Percentiles rank a stretch among this genome's conserved stretches.
Evolutionary conservation across 2,797 vertebrate species (phyloP).

Genomic region (Picus viridis): DNA sequence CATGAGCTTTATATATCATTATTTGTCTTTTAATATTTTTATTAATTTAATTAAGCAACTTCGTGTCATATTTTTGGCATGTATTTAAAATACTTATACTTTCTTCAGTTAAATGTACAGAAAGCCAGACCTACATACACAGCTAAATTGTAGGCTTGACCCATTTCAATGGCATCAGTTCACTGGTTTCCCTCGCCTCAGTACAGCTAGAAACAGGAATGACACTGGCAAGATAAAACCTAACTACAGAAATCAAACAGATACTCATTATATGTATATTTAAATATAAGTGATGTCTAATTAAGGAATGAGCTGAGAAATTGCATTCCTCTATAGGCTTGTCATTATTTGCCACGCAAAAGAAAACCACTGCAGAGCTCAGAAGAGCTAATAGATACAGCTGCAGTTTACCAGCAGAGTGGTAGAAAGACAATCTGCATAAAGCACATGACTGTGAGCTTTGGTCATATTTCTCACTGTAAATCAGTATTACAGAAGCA

Average conservation of each 20-base stretch:
- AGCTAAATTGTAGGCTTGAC: background rate
- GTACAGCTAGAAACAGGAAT: background rate
- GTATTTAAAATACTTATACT: background rate
- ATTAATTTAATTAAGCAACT: background rate
- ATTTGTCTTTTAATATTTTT: background rate
- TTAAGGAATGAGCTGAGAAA: constrained; percentile 38
- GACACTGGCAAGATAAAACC: background rate
- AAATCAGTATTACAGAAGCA: background rate
- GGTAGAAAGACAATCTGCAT: background rate
- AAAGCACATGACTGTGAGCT: background rate
- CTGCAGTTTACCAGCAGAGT: background rate
- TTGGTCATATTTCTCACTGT: background rate
- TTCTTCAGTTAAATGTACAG: background rate
- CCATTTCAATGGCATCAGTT: background rate
- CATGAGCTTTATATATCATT: background rate
- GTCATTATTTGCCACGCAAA: background rate
- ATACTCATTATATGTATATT: background rate
- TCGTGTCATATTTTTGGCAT: background rate
- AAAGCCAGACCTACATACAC: background rate
- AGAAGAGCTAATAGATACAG: background rate
- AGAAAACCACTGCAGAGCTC: background rate
- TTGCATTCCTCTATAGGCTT: background rate
- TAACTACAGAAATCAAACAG: background rate
- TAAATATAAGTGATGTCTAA: background rate
- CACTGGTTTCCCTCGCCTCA: background rate